phyloP scores from a whole-genome alignment of 1,140 invertebrate species.

The Ctenoplectra terminalis region DNA sequence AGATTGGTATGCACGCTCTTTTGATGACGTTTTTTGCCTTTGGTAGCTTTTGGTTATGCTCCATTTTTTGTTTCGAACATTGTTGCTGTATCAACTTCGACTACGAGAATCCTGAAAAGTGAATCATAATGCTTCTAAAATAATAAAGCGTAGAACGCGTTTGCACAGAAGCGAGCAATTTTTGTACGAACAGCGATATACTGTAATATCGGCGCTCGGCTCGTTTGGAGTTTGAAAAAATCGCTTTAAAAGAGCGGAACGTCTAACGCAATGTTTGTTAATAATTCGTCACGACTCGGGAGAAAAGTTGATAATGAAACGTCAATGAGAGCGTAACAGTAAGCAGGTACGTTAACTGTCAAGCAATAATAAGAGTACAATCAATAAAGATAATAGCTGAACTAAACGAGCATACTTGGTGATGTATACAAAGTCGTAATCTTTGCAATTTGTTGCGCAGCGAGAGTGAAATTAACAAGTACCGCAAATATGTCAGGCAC shows the following conservation, averaged over 20 bases:
- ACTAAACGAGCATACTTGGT: slow-evolving; percentile 50
- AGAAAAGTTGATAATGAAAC: not conserved
- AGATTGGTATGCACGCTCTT: not conserved
- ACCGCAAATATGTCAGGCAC: slow-evolving; percentile 67
- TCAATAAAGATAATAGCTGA: slow-evolving; percentile 53
- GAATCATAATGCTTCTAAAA: too few relatives aligned
- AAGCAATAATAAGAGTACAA: slow-evolving; percentile 42
- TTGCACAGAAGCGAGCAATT: too few relatives aligned
- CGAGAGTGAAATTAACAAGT: slow-evolving; percentile 66
- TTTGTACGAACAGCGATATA: too few relatives aligned
- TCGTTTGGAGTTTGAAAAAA: too few relatives aligned
- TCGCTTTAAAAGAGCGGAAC: too few relatives aligned
- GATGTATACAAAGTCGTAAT: slow-evolving; percentile 57
- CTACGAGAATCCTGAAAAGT: too few relatives aligned
- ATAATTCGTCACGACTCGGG: not conserved
- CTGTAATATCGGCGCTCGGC: too few relatives aligned
- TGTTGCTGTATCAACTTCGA: not conserved
- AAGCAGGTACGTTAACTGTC: slow-evolving; percentile 1
- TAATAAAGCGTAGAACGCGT: too few relatives aligned
- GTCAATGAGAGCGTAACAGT: slow-evolving; percentile 1
- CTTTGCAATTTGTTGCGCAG: slow-evolving; percentile 63
- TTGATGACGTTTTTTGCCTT: not conserved
- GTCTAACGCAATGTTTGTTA: not conserved
- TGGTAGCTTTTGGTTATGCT: not conserved
- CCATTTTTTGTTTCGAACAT: too few relatives aligned